Evolutionary conservation across 2,797 vertebrate genomes (phyloP).

Genomic region (Huso huso): DNA sequence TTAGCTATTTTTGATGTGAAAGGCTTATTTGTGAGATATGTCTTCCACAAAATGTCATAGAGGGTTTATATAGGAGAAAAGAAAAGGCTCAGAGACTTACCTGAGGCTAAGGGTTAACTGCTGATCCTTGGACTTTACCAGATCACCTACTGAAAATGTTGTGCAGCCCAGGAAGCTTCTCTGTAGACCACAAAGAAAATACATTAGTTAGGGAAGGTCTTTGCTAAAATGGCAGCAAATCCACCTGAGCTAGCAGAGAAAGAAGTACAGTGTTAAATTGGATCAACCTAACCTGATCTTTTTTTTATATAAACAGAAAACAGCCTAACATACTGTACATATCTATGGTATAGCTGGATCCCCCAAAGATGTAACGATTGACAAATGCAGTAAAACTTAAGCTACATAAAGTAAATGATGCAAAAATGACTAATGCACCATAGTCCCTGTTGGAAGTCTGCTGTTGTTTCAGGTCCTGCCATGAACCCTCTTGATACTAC

Average conservation of each 20-base stretch:
- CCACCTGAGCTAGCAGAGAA: neutral
- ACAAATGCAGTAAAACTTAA: too few relatives aligned
- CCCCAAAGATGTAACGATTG: too few relatives aligned
- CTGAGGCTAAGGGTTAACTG: slow-evolving; percentile 59
- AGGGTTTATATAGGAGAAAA: slow-evolving; percentile 1
- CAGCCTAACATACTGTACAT: too few relatives aligned
- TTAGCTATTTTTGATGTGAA: neutral
- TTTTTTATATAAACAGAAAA: too few relatives aligned
- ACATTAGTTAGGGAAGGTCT: neutral
- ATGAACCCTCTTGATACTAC: too few relatives aligned
- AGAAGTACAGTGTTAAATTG: neutral
- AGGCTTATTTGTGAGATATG: neutral
- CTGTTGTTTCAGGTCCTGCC: too few relatives aligned
- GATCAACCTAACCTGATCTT: too few relatives aligned
- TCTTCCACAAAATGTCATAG: neutral
- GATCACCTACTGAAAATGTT: slow-evolving; percentile 79
- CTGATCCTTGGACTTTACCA: slow-evolving; percentile 82
- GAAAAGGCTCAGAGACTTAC: slow-evolving; percentile 1
- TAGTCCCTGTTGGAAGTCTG: too few relatives aligned
- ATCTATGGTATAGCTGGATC: too few relatives aligned
- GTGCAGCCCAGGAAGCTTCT: slow-evolving; percentile 80
- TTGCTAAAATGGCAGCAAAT: neutral
- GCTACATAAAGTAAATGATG: too few relatives aligned
- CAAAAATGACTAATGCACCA: too few relatives aligned
- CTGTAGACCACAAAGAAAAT: slow-evolving; percentile 47